phyloP scores from a whole-genome alignment of 2,113 vertebrate species.

The Axis porcinus region DNA sequence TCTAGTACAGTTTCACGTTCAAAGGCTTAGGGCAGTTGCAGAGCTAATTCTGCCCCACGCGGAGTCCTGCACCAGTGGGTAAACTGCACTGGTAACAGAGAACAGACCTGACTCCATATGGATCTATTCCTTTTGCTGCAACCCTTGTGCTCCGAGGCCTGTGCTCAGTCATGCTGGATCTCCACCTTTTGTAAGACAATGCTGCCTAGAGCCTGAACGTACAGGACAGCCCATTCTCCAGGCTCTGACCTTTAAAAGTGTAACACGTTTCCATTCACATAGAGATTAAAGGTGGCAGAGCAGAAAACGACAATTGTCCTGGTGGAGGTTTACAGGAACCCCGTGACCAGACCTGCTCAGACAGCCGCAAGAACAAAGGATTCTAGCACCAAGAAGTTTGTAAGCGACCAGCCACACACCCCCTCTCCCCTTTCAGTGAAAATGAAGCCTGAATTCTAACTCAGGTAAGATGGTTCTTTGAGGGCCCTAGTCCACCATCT shows the following conservation, averaged over 20 bases:
- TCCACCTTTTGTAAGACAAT: neutral
- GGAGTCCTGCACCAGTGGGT: neutral
- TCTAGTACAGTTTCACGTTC: rapidly evolving
- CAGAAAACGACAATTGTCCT: neutral
- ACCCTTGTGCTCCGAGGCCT: rapidly evolving
- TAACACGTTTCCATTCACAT: neutral
- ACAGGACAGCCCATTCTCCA: neutral
- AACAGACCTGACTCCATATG: neutral
- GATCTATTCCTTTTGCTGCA: neutral
- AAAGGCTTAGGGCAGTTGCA: neutral
- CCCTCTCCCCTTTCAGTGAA: neutral
- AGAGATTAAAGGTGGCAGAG: neutral
- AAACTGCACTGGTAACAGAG: neutral
- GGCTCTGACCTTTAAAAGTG: neutral
- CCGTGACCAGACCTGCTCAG: neutral
- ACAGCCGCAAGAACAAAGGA: neutral
- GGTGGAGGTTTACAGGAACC: neutral
- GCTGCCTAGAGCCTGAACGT: neutral
- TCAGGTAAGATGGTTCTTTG: neutral
- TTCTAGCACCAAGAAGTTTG: neutral
- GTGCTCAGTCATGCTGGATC: neutral
- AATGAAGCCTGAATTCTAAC: neutral
- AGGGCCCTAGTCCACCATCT: neutral
- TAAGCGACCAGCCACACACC: neutral
- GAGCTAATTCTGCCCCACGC: rapidly evolving